A percentile compares a stretch with the other conserved stretches of the same genome.
These are phyloP conservation scores for Agrilus biguttatus DNA, from an alignment of 2,888 invertebrate genomes.

Conservation along the genomic window DNA sequence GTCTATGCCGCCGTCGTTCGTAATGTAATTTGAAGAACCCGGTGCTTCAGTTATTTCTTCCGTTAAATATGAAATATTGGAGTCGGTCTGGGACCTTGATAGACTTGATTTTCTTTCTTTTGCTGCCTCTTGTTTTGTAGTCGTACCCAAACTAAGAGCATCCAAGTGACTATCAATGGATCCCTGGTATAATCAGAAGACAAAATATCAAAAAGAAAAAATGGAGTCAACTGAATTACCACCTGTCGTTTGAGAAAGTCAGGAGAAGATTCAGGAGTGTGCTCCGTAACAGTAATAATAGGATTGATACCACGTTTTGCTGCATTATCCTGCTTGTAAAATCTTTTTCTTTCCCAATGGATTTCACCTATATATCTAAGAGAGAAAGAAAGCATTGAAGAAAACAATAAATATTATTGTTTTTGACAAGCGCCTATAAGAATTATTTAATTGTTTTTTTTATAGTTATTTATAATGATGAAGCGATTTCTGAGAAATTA, in stretches of 20 bases:
- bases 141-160: conserved; percentile 43
- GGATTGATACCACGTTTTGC: conserved; percentile 69
- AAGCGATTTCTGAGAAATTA: too few species aligned
- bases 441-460: too few species aligned
- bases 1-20: conserved; percentile 88
- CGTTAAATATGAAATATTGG: conserved; percentile 75
- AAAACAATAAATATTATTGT: conserved; percentile 5
- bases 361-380: conserved; percentile 58
- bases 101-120: conserved; percentile 58
- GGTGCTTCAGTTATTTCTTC: conserved; percentile 81
- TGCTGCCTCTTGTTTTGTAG: conserved; percentile 41
- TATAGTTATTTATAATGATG: too few species aligned
- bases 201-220: not conserved
- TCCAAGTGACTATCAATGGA: conserved; percentile 78
- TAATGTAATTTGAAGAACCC: conserved; percentile 83
- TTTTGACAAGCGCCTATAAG: not conserved
- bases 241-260: conserved; percentile 72
- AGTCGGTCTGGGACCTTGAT: conserved; percentile 79
- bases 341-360: conserved; percentile 46
- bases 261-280: conserved; percentile 83
- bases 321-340: conserved; percentile 35
- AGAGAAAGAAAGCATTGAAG: not conserved
- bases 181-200: conserved; percentile 37
- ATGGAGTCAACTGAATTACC: conserved; percentile 11
- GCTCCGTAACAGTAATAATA: conserved; percentile 93